These are phyloP conservation scores for Cinara cedri DNA, from an alignment of 2,888 invertebrate species.

Conservation along the genomic window DNA sequence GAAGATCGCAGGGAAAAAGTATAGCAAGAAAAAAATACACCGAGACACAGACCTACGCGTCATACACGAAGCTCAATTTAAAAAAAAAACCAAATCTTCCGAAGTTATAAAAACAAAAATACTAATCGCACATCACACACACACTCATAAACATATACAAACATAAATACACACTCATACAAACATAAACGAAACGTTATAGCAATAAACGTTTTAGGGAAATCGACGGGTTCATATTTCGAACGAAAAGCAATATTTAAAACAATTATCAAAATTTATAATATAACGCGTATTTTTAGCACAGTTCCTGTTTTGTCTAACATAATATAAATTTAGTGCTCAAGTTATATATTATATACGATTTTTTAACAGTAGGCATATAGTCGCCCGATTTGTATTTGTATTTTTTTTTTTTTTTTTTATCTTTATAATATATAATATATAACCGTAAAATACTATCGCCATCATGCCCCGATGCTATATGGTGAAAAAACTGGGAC, in stretches of 20 bases:
- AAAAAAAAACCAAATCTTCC: no score
- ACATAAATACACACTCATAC: no score
- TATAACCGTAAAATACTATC: neutral
- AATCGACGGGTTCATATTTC: neutral
- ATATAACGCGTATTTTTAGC: neutral
- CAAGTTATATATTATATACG: neutral
- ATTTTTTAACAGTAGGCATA: neutral
- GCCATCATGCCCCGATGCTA: conserved; percentile 48
- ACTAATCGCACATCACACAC: no score
- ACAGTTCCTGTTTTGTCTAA: neutral
- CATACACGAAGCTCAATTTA: no score
- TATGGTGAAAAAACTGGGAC: conserved; percentile 50
- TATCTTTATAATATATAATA: conserved; percentile 9
- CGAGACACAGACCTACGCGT: no score
- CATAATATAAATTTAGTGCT: neutral
- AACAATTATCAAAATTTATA: neutral
- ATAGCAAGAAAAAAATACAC: no score
- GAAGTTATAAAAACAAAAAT: no score
- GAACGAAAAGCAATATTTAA: neutral
- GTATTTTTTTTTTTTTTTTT: neutral
- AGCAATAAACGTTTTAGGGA: no score
- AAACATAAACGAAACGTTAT: no score
- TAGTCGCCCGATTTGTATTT: neutral
- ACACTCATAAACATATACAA: no score
- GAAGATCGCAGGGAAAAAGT: no score